Percentiles rank a stretch among this genome's conserved stretches.
phyloP scores from a whole-genome alignment of 2,797 vertebrate genomes.

The Typhlichthys subterraneus region DNA sequence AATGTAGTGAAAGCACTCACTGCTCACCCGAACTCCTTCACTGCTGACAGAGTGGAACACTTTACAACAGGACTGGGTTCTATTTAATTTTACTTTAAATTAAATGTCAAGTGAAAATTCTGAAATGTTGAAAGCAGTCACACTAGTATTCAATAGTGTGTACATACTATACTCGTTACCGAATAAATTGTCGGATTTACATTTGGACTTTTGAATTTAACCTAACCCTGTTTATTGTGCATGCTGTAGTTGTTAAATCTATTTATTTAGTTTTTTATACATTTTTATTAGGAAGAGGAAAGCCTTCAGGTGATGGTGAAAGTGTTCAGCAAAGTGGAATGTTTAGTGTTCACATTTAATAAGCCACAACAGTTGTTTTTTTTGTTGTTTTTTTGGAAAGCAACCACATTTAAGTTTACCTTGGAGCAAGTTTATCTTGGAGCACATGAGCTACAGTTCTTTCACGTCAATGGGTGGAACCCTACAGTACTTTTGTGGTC shows the following conservation, averaged over 20 bases:
- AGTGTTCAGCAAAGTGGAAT: conserved; percentile 8
- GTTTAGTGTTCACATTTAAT: neutral
- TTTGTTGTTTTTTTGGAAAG: neutral
- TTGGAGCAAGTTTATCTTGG: neutral
- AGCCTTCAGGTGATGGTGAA: conserved; percentile 6
- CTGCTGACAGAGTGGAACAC: conserved; percentile 17
- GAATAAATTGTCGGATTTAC: neutral
- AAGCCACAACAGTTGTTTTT: neutral
- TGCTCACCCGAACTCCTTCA: conserved; percentile 22
- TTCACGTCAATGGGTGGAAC: neutral
- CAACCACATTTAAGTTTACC: neutral
- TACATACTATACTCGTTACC: neutral
- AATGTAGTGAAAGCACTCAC: conserved; percentile 37
- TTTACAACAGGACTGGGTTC: conserved; percentile 2
- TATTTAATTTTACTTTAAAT: conserved; percentile 3
- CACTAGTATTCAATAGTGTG: neutral
- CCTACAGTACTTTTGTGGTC: neutral
- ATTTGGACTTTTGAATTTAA: neutral
- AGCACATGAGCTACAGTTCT: neutral
- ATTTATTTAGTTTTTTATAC: neutral
- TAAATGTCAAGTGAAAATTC: neutral
- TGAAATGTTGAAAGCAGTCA: neutral
- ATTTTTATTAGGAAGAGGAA: conserved; percentile 2
- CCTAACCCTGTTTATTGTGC: conserved; percentile 1
- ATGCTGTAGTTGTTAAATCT: conserved; percentile 3